A percentile compares a stretch with the other conserved stretches of the same genome.
Conservation (phyloP, 2,888 invertebrate genomes). For the Ariolimax columbianus region DNA sequence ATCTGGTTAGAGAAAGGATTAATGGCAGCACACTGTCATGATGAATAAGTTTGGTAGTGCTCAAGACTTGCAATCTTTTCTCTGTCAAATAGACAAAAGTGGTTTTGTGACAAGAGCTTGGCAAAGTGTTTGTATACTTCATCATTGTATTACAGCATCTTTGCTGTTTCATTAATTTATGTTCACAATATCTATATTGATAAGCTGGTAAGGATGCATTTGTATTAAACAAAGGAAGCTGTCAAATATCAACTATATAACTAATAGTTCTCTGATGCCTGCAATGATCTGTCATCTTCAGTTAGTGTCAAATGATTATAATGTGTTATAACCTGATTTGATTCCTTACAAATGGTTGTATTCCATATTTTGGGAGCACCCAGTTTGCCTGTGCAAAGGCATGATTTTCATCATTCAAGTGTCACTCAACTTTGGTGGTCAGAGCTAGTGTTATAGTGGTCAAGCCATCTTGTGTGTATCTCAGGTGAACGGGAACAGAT, state of each 20-base stretch:
- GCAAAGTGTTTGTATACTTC: neutral
- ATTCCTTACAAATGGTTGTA: neutral
- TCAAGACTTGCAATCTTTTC: neutral
- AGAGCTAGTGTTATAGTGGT: too few species aligned
- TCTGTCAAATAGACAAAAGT: neutral
- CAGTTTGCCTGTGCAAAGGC: neutral
- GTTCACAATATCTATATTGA: neutral
- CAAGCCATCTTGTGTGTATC: too few species aligned
- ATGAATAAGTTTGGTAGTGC: constrained; percentile 1
- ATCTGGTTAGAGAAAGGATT: neutral
- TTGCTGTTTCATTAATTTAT: neutral
- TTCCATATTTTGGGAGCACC: neutral
- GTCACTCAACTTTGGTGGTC: too few species aligned
- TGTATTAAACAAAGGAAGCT: neutral
- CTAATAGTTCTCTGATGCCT: too few species aligned
- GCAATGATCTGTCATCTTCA: neutral
- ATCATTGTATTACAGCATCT: neutral
- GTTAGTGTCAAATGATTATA: neutral
- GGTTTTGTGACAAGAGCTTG: neutral
- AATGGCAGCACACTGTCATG: constrained; percentile 50
- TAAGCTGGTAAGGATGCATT: neutral
- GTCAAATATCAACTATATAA: neutral
- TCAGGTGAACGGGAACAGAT: too few species aligned
- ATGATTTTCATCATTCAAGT: too few species aligned
- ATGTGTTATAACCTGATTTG: neutral